A percentile compares a stretch with the other conserved stretches of the same genome.
phyloP scores from a whole-genome alignment of 1,140 invertebrate species.

The Ostrea denselamellosa region DNA sequence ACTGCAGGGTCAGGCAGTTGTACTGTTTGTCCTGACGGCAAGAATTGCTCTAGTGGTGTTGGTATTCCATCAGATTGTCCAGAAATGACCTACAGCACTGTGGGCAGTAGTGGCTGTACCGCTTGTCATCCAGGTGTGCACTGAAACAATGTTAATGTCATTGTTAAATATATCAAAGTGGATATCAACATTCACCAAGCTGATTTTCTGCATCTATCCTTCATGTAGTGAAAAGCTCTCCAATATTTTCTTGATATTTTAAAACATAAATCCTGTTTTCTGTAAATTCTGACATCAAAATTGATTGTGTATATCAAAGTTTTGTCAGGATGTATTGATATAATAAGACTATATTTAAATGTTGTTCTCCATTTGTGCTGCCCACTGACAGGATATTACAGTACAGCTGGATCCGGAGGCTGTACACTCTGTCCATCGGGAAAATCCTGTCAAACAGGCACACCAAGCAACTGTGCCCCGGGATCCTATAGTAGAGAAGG shows the following conservation, averaged over 20 bases:
- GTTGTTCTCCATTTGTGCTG: neutral
- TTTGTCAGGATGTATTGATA: too few relatives aligned
- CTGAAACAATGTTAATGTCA: neutral
- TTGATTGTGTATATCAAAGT: too few relatives aligned
- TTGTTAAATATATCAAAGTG: neutral
- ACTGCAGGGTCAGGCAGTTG: conserved; percentile 49
- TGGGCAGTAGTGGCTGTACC: conserved; percentile 60
- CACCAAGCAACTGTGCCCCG: conserved; percentile 59
- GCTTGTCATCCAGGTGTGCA: conserved; percentile 59
- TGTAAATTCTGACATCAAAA: neutral
- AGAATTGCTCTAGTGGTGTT: conserved; percentile 48
- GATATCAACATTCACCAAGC: neutral
- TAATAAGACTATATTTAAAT: neutral
- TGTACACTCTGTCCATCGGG: conserved; percentile 65
- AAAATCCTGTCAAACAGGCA: conserved; percentile 57
- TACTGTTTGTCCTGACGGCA: conserved; percentile 60
- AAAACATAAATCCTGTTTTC: neutral
- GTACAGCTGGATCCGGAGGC: conserved; percentile 28
- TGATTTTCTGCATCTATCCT: neutral
- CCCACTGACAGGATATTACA: neutral
- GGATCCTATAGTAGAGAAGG: conserved; percentile 62
- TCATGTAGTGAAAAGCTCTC: too few relatives aligned
- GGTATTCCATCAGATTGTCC: conserved; percentile 60
- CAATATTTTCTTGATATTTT: neutral
- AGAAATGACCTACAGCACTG: conserved; percentile 63